These are phyloP conservation scores for Trilocha varians DNA, from an alignment of 2,888 invertebrate genomes.

Conservation along the genomic window DNA sequence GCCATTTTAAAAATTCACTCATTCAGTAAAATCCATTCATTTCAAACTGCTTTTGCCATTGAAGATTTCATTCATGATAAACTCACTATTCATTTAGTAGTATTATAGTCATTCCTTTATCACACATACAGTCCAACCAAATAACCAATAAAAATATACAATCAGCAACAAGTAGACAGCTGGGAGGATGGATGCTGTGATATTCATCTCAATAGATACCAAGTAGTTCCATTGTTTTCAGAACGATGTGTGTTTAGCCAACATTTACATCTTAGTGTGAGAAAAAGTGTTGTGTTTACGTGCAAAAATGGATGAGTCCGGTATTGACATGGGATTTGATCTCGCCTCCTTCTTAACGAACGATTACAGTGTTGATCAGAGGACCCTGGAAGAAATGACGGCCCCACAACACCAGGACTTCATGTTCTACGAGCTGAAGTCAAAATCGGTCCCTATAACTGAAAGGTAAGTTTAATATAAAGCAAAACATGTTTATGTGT, in stretches of 20 bases:
- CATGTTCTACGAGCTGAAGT: slow-evolving; percentile 77
- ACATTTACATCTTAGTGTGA: slow-evolving; percentile 39
- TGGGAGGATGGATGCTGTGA: slow-evolving; percentile 63
- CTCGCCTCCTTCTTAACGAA: slow-evolving; percentile 72
- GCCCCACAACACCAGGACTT: slow-evolving; percentile 73
- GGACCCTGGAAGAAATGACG: slow-evolving; percentile 70
- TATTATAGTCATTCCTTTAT: slow-evolving; percentile 42
- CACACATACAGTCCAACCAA: slow-evolving; percentile 39
- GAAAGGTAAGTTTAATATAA: slow-evolving; percentile 64
- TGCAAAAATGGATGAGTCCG: slow-evolving; percentile 75
- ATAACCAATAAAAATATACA: slow-evolving; percentile 19
- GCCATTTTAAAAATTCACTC: slow-evolving; percentile 15
- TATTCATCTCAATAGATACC: slow-evolving; percentile 34
- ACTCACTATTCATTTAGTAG: slow-evolving; percentile 26
- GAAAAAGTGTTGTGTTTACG: slow-evolving; percentile 48
- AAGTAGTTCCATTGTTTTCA: slow-evolving; percentile 43
- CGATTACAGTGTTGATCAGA: slow-evolving; percentile 67
- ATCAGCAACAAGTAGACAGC: slow-evolving; percentile 67
- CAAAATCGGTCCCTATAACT: slow-evolving; percentile 72
- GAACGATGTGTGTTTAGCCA: slow-evolving; percentile 33
- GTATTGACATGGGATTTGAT: slow-evolving; percentile 77
- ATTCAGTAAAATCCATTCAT: no score
- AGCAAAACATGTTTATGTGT: slow-evolving; percentile 15
- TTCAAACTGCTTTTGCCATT: no score
- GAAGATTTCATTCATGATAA: slow-evolving; percentile 4